Evolutionary conservation across 2,113 vertebrate species (phyloP), one percentile per base, ranked within the genome.

Genomic region (Cebidichthys violaceus): DNA sequence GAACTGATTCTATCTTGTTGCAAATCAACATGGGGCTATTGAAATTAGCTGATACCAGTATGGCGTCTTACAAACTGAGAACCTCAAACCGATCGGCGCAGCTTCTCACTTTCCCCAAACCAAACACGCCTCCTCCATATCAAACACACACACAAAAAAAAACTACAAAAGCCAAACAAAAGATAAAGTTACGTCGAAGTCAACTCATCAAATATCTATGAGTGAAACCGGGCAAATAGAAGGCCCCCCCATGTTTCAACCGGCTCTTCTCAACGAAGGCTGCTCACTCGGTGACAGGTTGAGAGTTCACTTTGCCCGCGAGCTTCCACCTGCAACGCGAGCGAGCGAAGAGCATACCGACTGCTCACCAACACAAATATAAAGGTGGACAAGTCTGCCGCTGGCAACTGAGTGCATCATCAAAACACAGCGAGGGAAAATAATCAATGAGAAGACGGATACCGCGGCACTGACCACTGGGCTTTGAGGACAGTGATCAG

Each of bases 151-250:
- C 11, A 52, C 33, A 17, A 35, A 7, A n/a, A 50, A 29, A 78
- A 29, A 79, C 27, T n/a, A n/a, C 13, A 14, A 71, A 13, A 54
- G 31, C 33, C 60, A 66, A 18, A 54, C 27, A 37, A 14, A 65
- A 33, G 33, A 39, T 55, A 24, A 62, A 35, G 72, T 15, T 54
- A 55, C 61, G 70, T 75, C 24, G 1, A 55, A 62, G 78, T 60
- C 64, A 37, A 10, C 45, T 74, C 70, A 75, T 85, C 45, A 85
- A 77, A 85, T 83, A 85, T 84, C 75, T 52, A 57, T 77, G 60
- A 67, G 70, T 31, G 74, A 71, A 41, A 18, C 60, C 50, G 61
- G 24, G 11, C 6, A 50, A 52, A 61, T 24, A 15, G 4, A 71
- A 45, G 20, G 14, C 22, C 17, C 5, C 9, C 4, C n/a, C n/a